A percentile compares a stretch with the other conserved stretches of the same genome.
These are phyloP conservation scores for Heterotilapia buettikoferi DNA, from an alignment of 2,113 vertebrate species.

Conservation along the genomic window DNA sequence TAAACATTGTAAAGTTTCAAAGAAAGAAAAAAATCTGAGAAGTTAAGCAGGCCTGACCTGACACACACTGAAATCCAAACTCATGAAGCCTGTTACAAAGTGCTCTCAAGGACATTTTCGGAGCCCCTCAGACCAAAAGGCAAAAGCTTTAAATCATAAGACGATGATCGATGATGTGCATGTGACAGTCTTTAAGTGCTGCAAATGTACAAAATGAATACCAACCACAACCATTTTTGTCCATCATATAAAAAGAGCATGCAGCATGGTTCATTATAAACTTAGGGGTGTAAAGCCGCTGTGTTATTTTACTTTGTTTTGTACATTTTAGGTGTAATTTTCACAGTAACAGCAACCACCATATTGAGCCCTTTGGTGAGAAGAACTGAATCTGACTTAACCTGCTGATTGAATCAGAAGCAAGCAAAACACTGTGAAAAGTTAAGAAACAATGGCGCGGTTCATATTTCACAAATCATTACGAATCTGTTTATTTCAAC, in stretches of 20 bases:
- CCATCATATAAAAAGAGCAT: neutral
- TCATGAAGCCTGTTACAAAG: neutral
- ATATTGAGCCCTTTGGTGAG: neutral
- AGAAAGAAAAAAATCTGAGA: neutral
- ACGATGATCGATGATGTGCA: neutral
- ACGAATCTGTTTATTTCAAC: neutral
- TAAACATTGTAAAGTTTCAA: neutral
- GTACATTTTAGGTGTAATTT: neutral
- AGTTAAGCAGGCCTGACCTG: neutral
- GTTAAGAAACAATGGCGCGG: neutral
- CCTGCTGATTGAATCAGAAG: neutral
- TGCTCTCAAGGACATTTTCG: neutral
- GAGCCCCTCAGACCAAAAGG: neutral
- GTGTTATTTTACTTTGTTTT: neutral
- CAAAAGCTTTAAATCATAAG: neutral
- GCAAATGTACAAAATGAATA: neutral
- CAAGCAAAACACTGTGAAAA: neutral
- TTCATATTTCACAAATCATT: neutral
- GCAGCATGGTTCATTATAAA: neutral
- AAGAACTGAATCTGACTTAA: neutral
- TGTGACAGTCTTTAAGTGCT: neutral
- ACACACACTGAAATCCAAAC: neutral
- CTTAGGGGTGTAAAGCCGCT: neutral
- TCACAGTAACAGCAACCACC: neutral
- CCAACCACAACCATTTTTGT: neutral